Evolutionary conservation across 2,888 invertebrate genomes (phyloP).

Genomic region (Chrysopilus asiliformis): DNA sequence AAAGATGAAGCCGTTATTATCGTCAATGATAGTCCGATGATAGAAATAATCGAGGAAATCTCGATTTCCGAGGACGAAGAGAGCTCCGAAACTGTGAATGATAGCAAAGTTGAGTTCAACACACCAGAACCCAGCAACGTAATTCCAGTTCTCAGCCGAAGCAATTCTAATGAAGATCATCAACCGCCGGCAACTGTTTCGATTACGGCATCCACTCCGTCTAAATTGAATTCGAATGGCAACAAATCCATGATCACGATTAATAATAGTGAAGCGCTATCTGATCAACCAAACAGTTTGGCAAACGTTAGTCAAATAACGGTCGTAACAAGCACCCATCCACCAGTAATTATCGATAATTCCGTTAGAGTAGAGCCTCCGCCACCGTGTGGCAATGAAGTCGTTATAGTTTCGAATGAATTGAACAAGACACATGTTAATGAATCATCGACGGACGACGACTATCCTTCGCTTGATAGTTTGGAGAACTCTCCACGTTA

Average conservation of each 20-base stretch:
- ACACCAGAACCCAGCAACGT: constrained; percentile 17
- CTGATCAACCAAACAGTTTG: constrained; percentile 56
- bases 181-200: constrained; percentile 14
- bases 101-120: not conserved
- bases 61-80: constrained; percentile 3
- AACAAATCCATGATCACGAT: constrained; percentile 19
- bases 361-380: constrained; percentile 29
- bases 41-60: not conserved
- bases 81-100: constrained; percentile 16
- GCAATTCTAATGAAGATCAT: constrained; percentile 22
- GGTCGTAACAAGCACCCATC: constrained; percentile 68
- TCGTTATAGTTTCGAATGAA: constrained; percentile 69
- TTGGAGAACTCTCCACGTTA: constrained; percentile 42
- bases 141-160: constrained; percentile 20
- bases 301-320: constrained; percentile 62
- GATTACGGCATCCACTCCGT: constrained; percentile 10
- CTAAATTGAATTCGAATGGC: constrained; percentile 8
- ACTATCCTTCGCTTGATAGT: constrained; percentile 63
- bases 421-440: constrained; percentile 51
- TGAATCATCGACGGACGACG: constrained; percentile 63
- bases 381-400: constrained; percentile 38
- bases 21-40: not conserved
- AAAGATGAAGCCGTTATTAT: not conserved
- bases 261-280: constrained; percentile 32
- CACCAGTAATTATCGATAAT: constrained; percentile 59